Evolutionary conservation across 2,888 invertebrate genomes (phyloP).

Genomic region (Lycia hirtaria): DNA sequence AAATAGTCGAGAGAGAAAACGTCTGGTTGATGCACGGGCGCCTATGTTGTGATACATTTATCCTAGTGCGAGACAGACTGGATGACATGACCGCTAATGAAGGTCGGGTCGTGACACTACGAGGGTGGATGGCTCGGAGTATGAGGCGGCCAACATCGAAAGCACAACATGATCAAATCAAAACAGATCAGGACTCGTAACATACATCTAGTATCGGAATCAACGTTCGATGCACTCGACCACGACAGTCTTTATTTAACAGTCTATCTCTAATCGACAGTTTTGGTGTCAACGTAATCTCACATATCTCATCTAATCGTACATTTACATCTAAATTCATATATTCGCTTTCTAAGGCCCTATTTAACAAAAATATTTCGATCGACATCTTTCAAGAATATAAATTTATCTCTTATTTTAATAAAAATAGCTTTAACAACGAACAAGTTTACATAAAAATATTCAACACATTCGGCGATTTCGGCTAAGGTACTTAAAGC

Average conservation of each 20-base stretch:
- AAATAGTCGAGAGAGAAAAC: conserved; percentile 62
- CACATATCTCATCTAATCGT: conserved; percentile 69
- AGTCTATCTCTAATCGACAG: conserved; percentile 74
- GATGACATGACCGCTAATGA: conserved; percentile 79
- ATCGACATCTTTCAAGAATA: conserved; percentile 80
- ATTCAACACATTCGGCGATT: conserved; percentile 77
- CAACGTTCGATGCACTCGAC: conserved; percentile 77
- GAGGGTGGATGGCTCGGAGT: conserved; percentile 64
- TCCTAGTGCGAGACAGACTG: conserved; percentile 78
- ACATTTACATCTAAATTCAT: conserved; percentile 78
- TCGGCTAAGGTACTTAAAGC: conserved; percentile 80
- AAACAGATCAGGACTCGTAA: conserved; percentile 67
- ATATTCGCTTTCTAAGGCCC: conserved; percentile 76
- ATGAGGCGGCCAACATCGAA: conserved; percentile 82
- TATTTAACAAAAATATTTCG: conserved; percentile 83
- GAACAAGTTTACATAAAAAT: conserved; percentile 82
- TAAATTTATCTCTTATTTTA: conserved; percentile 77
- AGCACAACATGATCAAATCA: conserved; percentile 79
- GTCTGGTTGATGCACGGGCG: conserved; percentile 76
- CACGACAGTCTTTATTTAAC: conserved; percentile 80
- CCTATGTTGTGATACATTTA: conserved; percentile 85
- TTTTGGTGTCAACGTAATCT: conserved; percentile 76
- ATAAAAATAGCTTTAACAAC: conserved; percentile 83
- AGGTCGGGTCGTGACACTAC: conserved; percentile 74
- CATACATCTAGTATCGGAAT: conserved; percentile 67